Evolutionary conservation across 2,888 invertebrate genomes (phyloP).

Genomic region (Netelia inedita): DNA sequence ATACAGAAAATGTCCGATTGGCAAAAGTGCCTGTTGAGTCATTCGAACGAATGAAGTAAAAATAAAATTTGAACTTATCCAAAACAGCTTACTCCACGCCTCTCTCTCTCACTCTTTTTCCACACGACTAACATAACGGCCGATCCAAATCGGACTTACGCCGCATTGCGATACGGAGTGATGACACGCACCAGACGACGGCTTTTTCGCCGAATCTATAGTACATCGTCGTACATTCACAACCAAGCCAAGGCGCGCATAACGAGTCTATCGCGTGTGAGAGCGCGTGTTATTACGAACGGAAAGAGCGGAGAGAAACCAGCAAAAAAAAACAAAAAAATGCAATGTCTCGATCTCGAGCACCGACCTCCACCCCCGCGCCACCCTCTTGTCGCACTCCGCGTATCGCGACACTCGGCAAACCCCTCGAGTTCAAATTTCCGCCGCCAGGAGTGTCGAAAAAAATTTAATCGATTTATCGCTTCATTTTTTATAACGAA

Average conservation of each 20-base stretch:
- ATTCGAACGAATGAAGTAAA: too few species aligned
- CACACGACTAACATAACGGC: not conserved
- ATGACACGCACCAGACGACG: constrained; percentile 61
- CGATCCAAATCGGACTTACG: constrained; percentile 32
- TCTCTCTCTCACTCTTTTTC: too few species aligned
- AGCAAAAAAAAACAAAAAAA: constrained; percentile 13
- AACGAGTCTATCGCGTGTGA: constrained; percentile 67
- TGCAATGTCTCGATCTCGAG: constrained; percentile 26
- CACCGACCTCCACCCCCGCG: not conserved
- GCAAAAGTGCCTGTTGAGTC: too few species aligned
- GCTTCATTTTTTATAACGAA: not conserved
- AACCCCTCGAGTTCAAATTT: not conserved
- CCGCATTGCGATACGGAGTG: constrained; percentile 54
- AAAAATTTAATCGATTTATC: not conserved
- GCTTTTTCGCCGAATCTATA: constrained; percentile 1
- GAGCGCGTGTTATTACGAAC: constrained; percentile 33
- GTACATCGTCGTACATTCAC: not conserved
- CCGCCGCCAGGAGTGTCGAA: not conserved
- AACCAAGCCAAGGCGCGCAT: constrained; percentile 52
- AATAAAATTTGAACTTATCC: too few species aligned
- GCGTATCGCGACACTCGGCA: constrained; percentile 12
- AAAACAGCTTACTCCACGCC: too few species aligned
- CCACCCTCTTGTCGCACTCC: not conserved
- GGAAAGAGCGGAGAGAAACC: constrained; percentile 25
- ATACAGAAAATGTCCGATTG: too few species aligned